A percentile compares a stretch with the other conserved stretches of the same genome.
Evolutionary conservation across 2,113 vertebrate species (phyloP).

Genomic region (Phylloscopus whistleri): DNA sequence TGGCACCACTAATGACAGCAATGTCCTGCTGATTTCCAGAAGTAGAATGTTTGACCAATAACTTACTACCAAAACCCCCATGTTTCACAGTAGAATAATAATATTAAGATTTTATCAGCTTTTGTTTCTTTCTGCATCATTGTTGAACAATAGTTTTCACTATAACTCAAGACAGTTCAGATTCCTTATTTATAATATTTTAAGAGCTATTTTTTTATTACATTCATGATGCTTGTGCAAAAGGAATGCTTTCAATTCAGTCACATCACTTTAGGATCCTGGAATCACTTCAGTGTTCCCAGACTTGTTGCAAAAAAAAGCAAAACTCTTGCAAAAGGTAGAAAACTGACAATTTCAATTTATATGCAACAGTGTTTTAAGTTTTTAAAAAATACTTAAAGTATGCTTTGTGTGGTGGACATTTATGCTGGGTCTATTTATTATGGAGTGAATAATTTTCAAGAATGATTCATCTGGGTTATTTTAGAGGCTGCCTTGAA

Average conservation of each 20-base stretch:
- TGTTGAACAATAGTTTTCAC: neutral
- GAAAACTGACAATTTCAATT: neutral
- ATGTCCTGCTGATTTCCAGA: neutral
- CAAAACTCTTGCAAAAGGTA: neutral
- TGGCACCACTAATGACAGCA: neutral
- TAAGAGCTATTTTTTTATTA: constrained; percentile 1
- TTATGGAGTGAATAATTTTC: constrained; percentile 1
- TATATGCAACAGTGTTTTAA: neutral
- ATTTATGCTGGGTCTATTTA: constrained; percentile 9
- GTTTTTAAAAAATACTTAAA: neutral
- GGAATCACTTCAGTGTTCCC: neutral
- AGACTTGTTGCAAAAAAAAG: neutral
- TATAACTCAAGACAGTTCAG: neutral
- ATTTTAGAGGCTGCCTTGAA: constrained; percentile 38
- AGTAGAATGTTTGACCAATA: neutral
- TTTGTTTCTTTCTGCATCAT: neutral
- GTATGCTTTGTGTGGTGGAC: neutral
- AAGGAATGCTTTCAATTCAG: neutral
- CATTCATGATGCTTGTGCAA: neutral
- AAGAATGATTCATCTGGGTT: constrained; percentile 55
- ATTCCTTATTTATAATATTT: neutral
- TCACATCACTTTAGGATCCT: neutral
- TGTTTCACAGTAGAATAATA: neutral
- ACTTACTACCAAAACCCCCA: neutral
- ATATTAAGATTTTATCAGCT: neutral